Evolutionary conservation across 35 echinoderm and acorn worm species (phyloP), one percentile per base, ranked within the genome.

Genomic region (Eucidaris tribuloides): DNA sequence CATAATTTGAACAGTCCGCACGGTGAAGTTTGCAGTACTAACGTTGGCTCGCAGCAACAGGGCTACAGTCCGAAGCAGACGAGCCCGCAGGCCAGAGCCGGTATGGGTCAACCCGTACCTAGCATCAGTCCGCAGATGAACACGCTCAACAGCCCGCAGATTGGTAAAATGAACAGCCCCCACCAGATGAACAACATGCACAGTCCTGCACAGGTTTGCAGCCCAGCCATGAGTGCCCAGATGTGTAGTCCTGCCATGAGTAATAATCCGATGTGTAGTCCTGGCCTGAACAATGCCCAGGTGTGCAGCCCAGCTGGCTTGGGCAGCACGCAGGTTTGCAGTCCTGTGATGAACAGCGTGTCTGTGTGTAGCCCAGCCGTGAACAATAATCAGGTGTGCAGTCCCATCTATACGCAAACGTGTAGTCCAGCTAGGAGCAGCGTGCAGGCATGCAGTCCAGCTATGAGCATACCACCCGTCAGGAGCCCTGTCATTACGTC

Each of bases 141-240:
- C 62, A 81, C 81, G 14, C 41, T 93, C 46, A 87, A 93, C 34
- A 93, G 91, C 45, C 91, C 91, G 0, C 90, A 92, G 65, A 43
- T 91, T 1, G 82, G 82, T 52, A 91, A 65, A 61, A 92, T 92
- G 84, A 87, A 92, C 48, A 92, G 90, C 45, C 90, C 90, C 17
- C 90, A 89, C 70, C 87, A 92, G 49, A 78, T 92, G 29, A 92
- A 88, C 49, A 93, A 78, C 37, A 87, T 92, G 59, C 84, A 92
- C 46, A 92, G 90, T 77, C 90, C 90, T 49, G 42, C 46, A 2
- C 80, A 84, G 25, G 85, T 87, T 14, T 74, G 65, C 56, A 90
- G 88, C 41, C 88, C 88, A n/a, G 79, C 62, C 0, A 82, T 90
- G 52, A 66, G 79, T 63, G 71, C 88, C 3, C 88, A 78, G 13